A percentile compares a stretch with the other conserved stretches of the same genome.
phyloP scores from a whole-genome alignment of 2,797 vertebrate genomes.

The Lithobates pipiens region DNA sequence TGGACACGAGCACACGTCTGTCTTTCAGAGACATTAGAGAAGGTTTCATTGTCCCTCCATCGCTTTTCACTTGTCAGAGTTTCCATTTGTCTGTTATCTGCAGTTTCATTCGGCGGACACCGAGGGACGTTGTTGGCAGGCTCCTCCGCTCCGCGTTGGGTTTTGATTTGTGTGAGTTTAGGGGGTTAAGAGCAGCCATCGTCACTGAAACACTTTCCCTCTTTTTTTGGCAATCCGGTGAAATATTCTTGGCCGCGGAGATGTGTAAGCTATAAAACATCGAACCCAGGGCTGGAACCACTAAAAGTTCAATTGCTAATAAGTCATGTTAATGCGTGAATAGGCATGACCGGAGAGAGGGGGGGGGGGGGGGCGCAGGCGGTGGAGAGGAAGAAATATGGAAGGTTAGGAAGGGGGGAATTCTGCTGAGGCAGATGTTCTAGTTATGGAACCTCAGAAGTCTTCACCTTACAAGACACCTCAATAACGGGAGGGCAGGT shows the following conservation, averaged over 20 bases:
- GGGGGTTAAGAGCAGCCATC: slow-evolving; percentile 29
- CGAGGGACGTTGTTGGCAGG: slow-evolving; percentile 52
- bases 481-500: not conserved
- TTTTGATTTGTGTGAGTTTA: slow-evolving; percentile 48
- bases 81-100: slow-evolving; percentile 50
- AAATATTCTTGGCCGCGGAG: slow-evolving; percentile 22
- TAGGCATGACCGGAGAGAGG: slow-evolving; percentile 19
- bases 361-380: slow-evolving; percentile 26
- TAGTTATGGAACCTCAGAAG: not conserved
- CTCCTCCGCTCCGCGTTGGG: slow-evolving; percentile 16
- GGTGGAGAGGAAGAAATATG: not conserved
- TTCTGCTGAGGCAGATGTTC: slow-evolving; percentile 21
- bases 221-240: slow-evolving; percentile 19
- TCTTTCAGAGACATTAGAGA: slow-evolving; percentile 43
- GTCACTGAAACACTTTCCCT: slow-evolving; percentile 44
- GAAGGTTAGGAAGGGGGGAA: slow-evolving; percentile 19
- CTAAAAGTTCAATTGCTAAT: slow-evolving; percentile 46
- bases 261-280: slow-evolving; percentile 24
- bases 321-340: slow-evolving; percentile 51
- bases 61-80: slow-evolving; percentile 44
- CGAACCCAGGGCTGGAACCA: slow-evolving; percentile 23
- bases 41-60: slow-evolving; percentile 27
- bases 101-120: slow-evolving; percentile 31
- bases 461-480: slow-evolving; percentile 8
- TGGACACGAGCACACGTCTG: not conserved